Evolutionary conservation across 2,888 invertebrate genomes (phyloP).

Genomic region (Tetragonula carbonaria): DNA sequence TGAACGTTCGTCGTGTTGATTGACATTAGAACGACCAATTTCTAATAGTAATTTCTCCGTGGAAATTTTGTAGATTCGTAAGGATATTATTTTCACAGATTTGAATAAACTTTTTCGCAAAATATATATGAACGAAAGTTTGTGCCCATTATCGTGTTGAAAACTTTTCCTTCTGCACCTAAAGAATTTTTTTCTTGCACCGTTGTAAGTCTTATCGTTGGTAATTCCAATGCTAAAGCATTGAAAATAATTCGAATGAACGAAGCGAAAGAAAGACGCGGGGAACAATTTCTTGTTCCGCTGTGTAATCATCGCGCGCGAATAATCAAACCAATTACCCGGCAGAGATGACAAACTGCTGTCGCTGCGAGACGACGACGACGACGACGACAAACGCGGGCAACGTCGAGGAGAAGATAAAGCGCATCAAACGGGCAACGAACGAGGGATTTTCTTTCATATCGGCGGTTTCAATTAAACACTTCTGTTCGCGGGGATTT

Average conservation of each 20-base stretch:
- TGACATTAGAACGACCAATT: no score
- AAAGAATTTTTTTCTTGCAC: no score
- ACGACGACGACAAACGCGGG: neutral
- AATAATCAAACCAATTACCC: constrained; percentile 13
- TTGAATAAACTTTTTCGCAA: no score
- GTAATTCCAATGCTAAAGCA: no score
- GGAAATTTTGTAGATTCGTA: no score
- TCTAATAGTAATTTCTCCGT: no score
- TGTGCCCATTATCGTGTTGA: no score
- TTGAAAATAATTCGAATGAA: neutral
- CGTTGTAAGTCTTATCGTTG: no score
- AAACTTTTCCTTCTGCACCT: no score
- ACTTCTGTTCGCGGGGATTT: constrained; percentile 32
- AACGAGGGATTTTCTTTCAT: constrained; percentile 34
- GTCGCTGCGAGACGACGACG: neutral
- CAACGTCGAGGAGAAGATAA: neutral
- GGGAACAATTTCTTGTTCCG: neutral
- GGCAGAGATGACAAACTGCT: neutral
- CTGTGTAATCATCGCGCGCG: neutral
- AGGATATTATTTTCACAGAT: no score
- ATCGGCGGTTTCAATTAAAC: constrained; percentile 46
- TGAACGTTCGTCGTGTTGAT: no score
- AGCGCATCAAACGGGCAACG: constrained; percentile 4
- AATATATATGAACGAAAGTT: no score
- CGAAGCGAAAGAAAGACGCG: neutral